Percentiles rank a stretch among this genome's conserved stretches.
Conservation (phyloP, 2,888 invertebrate species). For the Hypomecis punctinalis region DNA sequence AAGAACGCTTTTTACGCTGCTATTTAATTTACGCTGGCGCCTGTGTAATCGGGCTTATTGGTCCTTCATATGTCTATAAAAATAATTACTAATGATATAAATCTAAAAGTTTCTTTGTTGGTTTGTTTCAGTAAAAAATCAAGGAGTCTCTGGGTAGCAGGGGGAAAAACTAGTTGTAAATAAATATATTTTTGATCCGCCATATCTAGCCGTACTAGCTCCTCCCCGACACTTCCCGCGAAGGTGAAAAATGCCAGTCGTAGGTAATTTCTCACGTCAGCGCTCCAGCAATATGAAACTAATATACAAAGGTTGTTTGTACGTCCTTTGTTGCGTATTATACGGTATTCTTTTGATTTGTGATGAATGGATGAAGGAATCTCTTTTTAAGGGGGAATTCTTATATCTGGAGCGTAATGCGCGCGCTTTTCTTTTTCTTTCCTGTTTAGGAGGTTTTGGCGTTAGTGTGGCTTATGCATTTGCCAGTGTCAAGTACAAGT, state of each 20-base stretch:
- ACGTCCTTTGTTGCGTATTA: conserved; percentile 31
- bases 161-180: neutral
- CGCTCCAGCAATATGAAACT: conserved; percentile 39
- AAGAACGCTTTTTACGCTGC: too few relatives aligned
- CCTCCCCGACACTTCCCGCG: conserved; percentile 26
- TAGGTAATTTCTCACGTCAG: conserved; percentile 45
- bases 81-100: neutral
- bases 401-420: neutral
- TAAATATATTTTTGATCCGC: neutral
- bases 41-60: too few relatives aligned
- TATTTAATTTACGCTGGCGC: too few relatives aligned
- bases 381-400: conserved; percentile 9
- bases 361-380: conserved; percentile 7
- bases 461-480: too few relatives aligned
- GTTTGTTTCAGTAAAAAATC: neutral
- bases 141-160: too few relatives aligned
- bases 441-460: neutral
- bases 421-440: neutral
- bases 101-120: neutral
- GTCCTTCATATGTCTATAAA: neutral
- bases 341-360: conserved; percentile 24
- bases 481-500: too few relatives aligned
- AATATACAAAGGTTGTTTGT: conserved; percentile 40
- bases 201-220: conserved; percentile 11
- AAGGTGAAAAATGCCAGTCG: conserved; percentile 47